These are phyloP conservation scores for Hyphantria cunea DNA, from an alignment of 1,140 invertebrate genomes.

Conservation along the genomic window DNA sequence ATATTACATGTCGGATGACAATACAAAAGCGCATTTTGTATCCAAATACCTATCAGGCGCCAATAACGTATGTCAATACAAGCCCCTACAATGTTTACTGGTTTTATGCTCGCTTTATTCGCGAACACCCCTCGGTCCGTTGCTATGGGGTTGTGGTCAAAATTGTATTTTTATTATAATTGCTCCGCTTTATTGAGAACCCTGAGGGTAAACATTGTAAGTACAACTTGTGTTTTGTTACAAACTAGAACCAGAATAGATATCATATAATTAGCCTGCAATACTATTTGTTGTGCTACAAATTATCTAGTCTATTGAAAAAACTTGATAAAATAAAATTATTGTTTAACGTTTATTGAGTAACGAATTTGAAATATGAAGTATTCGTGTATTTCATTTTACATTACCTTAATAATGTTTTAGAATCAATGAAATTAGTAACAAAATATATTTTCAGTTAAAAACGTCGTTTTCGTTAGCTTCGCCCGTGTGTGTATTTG, in stretches of 20 bases:
- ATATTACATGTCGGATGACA: too few species aligned
- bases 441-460: too few species aligned
- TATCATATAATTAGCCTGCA: conserved; percentile 52
- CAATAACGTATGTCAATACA: conserved; percentile 46
- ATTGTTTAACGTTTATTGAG: neutral
- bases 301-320: neutral
- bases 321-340: neutral
- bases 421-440: too few species aligned
- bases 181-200: conserved; percentile 66
- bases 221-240: conserved; percentile 52
- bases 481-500: too few species aligned
- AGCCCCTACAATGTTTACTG: conserved; percentile 41
- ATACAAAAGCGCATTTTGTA: conserved; percentile 29
- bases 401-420: too few species aligned
- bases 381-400: too few species aligned
- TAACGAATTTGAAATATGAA: too few species aligned
- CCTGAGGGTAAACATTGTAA: conserved; percentile 66
- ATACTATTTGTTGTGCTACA: conserved; percentile 40
- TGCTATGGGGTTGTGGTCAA: conserved; percentile 71
- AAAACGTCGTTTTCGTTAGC: too few species aligned
- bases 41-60: conserved; percentile 35
- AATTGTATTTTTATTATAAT: conserved; percentile 82
- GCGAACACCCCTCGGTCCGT: conserved; percentile 64
- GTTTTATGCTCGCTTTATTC: conserved; percentile 66
- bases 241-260: conserved; percentile 8